A percentile compares a stretch with the other conserved stretches of the same genome.
These are phyloP conservation scores for Spisula solida DNA, from an alignment of 2,888 invertebrate species.

Conservation along the genomic window DNA sequence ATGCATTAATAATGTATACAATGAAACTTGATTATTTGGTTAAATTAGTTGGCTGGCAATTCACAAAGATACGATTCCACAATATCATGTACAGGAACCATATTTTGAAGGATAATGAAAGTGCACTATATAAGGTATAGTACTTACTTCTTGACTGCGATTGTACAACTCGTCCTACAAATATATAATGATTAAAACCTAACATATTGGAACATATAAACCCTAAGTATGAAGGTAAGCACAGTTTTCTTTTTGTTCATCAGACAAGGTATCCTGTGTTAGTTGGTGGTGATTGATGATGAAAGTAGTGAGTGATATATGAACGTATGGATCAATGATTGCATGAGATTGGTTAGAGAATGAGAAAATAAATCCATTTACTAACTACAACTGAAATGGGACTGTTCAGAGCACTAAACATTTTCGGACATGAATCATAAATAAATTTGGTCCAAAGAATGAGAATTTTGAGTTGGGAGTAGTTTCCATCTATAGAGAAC, in stretches of 20 bases:
- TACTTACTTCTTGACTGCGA: conserved; percentile 75
- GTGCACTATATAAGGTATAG: conserved; percentile 50
- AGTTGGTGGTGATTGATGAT: conserved; percentile 5
- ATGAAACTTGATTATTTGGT: neutral
- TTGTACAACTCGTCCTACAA: conserved; percentile 75
- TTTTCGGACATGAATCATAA: neutral
- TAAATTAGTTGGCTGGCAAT: conserved; percentile 14
- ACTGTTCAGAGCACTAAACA: neutral
- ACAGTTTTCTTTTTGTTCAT: conserved; percentile 16
- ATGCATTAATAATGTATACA: conserved; percentile 16
- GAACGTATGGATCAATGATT: neutral
- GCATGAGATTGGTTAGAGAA: conserved; percentile 2
- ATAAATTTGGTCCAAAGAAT: neutral
- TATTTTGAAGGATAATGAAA: conserved; percentile 40
- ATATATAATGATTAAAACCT: conserved; percentile 63
- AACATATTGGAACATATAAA: conserved; percentile 40
- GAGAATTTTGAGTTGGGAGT: neutral
- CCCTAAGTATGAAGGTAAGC: conserved; percentile 18
- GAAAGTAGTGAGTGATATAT: conserved; percentile 4
- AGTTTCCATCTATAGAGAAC: neutral
- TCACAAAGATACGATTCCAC: conserved; percentile 34
- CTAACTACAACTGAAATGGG: neutral
- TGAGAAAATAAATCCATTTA: conserved; percentile 21
- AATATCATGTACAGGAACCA: conserved; percentile 41
- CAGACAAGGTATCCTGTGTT: conserved; percentile 59